These are phyloP conservation scores for Leptopilina boulardi DNA, from an alignment of 1,140 invertebrate genomes.

Conservation along the genomic window DNA sequence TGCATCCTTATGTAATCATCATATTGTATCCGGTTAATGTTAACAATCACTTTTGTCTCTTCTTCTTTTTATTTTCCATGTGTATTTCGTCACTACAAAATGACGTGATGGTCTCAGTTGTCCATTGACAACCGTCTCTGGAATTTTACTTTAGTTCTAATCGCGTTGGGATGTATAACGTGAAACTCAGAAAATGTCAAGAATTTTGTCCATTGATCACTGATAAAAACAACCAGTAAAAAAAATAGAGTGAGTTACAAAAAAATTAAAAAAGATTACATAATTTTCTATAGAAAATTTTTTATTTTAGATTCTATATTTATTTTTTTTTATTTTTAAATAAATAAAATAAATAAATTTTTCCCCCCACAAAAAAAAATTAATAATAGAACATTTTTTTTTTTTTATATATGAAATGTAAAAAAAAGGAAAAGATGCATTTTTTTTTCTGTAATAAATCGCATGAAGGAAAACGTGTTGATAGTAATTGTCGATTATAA, in stretches of 20 bases:
- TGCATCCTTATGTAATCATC: conserved; percentile 28
- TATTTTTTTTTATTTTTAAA: too few relatives aligned
- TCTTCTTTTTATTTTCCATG: background rate
- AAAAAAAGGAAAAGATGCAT: background rate
- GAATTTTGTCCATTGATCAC: background rate
- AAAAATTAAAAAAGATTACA: background rate
- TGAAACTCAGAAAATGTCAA: background rate
- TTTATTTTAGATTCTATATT: too few relatives aligned
- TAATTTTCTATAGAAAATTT: too few relatives aligned
- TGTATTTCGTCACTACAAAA: background rate
- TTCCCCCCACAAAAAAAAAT: too few relatives aligned
- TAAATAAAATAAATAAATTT: too few relatives aligned
- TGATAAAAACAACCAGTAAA: background rate
- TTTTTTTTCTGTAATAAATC: conserved; percentile 1
- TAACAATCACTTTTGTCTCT: conserved; percentile 25
- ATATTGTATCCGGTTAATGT: conserved; percentile 3
- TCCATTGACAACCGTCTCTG: background rate
- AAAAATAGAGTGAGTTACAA: background rate
- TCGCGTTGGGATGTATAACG: background rate
- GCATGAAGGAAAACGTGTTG: background rate
- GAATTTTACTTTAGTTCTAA: conserved; percentile 1
- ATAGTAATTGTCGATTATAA: conserved; percentile 21
- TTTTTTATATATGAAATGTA: too few relatives aligned
- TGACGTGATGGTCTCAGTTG: conserved; percentile 10
- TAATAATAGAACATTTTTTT: too few relatives aligned